A percentile compares a stretch with the other conserved stretches of the same genome.
Conservation (phyloP, 2,113 vertebrate species). For the Phyllostomus discolor region DNA sequence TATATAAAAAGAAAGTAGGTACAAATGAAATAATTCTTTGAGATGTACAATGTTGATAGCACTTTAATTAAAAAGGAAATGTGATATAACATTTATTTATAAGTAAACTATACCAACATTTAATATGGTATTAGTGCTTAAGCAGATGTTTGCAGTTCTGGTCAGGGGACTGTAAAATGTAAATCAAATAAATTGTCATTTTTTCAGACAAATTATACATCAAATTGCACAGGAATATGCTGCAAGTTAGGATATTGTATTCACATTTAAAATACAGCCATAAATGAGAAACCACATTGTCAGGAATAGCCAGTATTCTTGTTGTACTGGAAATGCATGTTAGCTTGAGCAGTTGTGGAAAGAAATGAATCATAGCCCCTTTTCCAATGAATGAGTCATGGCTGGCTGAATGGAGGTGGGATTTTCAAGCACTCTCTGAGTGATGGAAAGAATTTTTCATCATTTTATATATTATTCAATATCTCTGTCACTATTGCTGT, state of each 20-base stretch:
- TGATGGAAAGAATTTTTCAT: conserved; percentile 59
- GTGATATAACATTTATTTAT: neutral
- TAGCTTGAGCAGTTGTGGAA: neutral
- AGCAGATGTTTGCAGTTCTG: conserved; percentile 1
- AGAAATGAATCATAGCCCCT: conserved; percentile 36
- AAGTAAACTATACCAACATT: neutral
- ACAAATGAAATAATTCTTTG: conserved; percentile 26
- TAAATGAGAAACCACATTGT: neutral
- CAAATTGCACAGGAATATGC: neutral
- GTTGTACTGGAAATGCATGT: neutral
- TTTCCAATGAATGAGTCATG: conserved; percentile 51
- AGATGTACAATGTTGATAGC: neutral
- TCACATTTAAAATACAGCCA: conserved; percentile 28
- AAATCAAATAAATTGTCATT: neutral
- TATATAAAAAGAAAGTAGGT: neutral
- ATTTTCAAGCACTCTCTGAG: conserved; percentile 48
- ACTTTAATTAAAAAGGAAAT: conserved; percentile 7
- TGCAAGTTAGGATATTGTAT: neutral
- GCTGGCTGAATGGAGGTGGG: conserved; percentile 43
- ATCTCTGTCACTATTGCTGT: conserved; percentile 51
- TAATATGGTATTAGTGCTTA: neutral
- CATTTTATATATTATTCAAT: conserved; percentile 72
- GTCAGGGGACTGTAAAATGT: neutral
- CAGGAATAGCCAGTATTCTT: neutral
- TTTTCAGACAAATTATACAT: neutral